Conservation (phyloP, 2,888 invertebrate genomes). For the Drosophila anceps region DNA sequence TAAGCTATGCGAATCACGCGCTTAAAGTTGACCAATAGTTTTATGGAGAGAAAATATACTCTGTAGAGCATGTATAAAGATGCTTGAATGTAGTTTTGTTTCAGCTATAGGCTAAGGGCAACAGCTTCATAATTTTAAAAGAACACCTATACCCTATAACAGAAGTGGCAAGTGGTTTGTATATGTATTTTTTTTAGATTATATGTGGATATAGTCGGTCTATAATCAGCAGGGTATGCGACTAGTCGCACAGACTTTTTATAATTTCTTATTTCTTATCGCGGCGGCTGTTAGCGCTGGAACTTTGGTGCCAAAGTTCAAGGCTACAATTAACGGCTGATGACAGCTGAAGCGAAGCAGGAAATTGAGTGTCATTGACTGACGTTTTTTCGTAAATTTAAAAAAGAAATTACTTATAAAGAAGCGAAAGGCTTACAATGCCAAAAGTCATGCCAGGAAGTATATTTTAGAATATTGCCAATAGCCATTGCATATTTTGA, state of each 20-base stretch:
- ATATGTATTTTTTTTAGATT: not conserved
- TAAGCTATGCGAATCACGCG: not conserved
- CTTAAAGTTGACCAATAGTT: conserved; percentile 35
- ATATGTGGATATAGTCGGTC: not conserved
- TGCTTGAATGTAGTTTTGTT: not conserved
- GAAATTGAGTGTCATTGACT: conserved; percentile 34
- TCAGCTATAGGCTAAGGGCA: not conserved
- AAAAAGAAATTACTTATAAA: not conserved
- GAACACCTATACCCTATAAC: not conserved
- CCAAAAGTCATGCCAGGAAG: not conserved
- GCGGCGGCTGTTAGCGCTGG: not conserved
- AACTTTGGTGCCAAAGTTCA: conserved; percentile 46
- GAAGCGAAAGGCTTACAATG: not conserved
- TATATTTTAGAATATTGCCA: not conserved
- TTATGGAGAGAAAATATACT: not conserved
- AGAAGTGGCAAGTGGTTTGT: not conserved
- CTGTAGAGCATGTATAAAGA: not conserved
- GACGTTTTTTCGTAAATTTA: conserved; percentile 9
- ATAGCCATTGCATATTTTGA: not conserved
- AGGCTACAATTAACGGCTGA: conserved; percentile 55
- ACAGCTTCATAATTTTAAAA: not conserved
- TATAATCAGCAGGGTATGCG: not conserved
- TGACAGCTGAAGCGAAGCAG: conserved; percentile 23
- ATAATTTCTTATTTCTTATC: not conserved
- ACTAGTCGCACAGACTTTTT: not conserved